phyloP scores from a whole-genome alignment of 1,140 invertebrate species.

The Cryptotermes secundus region DNA sequence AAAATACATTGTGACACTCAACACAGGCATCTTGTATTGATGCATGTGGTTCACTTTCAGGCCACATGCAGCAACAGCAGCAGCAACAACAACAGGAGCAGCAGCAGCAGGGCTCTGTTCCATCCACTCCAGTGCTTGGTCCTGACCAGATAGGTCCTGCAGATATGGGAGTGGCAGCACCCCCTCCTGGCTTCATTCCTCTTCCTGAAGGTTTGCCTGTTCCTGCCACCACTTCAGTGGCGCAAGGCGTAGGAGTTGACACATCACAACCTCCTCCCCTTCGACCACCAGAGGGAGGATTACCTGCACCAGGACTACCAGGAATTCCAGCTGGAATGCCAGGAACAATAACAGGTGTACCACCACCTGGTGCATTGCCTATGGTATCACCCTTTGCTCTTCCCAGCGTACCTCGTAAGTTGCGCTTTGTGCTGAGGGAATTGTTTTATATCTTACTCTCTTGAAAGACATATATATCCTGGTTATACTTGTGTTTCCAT shows the following conservation, averaged over 20 bases:
- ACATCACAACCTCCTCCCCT: slow-evolving; percentile 64
- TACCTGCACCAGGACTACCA: background rate
- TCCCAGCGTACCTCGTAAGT: slow-evolving; percentile 53
- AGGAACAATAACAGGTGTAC: slow-evolving; percentile 33
- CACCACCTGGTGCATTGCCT: slow-evolving; percentile 40
- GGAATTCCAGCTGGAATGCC: slow-evolving; percentile 4
- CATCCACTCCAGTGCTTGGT: slow-evolving; percentile 8
- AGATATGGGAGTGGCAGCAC: slow-evolving; percentile 22
- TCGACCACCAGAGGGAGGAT: slow-evolving; percentile 37
- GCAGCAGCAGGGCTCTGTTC: slow-evolving; percentile 32
- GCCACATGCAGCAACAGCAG: slow-evolving; percentile 35
- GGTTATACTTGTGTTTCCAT: too few species aligned
- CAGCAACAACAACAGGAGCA: slow-evolving; percentile 40
- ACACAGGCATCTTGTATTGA: background rate
- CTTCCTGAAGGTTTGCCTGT: slow-evolving; percentile 40
- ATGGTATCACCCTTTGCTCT: slow-evolving; percentile 55
- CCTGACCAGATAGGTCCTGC: background rate
- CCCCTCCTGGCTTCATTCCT: slow-evolving; percentile 42
- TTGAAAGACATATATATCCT: too few species aligned
- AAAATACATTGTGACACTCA: too few species aligned
- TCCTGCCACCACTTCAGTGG: slow-evolving; percentile 12
- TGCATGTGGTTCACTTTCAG: background rate
- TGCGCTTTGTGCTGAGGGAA: background rate
- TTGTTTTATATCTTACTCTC: too few species aligned
- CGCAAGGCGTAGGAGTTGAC: slow-evolving; percentile 49